Base-by-base conservation (phyloP, 2,113 vertebrate species). In the Caracal caracal region DNA sequence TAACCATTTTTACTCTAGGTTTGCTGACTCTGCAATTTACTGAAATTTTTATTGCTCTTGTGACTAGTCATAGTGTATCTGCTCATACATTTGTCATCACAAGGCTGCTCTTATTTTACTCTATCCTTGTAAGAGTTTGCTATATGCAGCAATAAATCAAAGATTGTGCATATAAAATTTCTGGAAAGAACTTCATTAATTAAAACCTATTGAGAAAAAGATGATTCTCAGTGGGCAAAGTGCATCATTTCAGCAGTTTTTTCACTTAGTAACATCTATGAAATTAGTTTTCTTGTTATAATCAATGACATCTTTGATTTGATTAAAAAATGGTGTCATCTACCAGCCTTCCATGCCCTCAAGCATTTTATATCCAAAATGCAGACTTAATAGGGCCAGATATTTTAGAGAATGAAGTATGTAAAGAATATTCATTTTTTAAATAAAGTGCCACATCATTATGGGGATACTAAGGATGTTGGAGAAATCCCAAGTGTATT, bases 381-480 rank as follows among this genome's bases (percentile, higher is more conserved):
- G 2, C 37, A 70, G 30, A 88, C 5, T 73, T 13, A 95, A 26
- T 82, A 78, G 51, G 17, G 22, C 2, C n/a, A 94, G 37, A 83
- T 63, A 65, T 59, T 82, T 97, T 59, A 94, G 40, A 94, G 17
- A 79, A 70, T 79, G 10, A 70, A 94, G 71, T 51, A 51, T n/a
- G 37, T 5, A 88, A 73, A 30, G 15, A 68, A 6, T 65, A 10
- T 90, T 92, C 1, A 24, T 86, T 85, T 82, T 19, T 92, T 28
- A 94, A 94, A 86, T 40, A 35, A 89, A 89, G 6, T 15, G 20
- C 82, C 4, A 10, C 15, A 28, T 43, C 13, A 35, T 75, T 65
- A 68, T 59, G 35, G 20, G 59, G 47, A 53, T 49, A 35, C 4
- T 68, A 43, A 6, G 71, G 24, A 63, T 17, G 35, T 7, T 78